Evolutionary conservation across 2,888 invertebrate species (phyloP), one percentile per base, ranked within the genome.

Genomic region (Hydraecia micacea): DNA sequence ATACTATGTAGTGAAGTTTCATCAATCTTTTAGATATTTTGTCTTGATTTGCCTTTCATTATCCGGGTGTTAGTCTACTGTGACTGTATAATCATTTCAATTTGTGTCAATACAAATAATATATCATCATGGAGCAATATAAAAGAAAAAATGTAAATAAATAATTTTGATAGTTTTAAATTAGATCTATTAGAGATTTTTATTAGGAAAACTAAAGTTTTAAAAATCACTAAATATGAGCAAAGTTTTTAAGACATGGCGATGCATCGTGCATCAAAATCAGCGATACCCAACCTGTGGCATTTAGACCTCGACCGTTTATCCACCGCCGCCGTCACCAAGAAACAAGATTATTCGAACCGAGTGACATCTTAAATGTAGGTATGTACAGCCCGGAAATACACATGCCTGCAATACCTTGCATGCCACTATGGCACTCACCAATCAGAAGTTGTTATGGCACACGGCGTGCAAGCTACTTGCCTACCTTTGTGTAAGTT

Each of bases 191-290:
- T 15, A 25, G 60, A 85, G 82, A 83, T 73, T 81, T 55, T 73
- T 32, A 25, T 32, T 52, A 74, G 1, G 71, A 68, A 65, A 68
- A 65, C 60, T 67, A 63, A 9, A n/a, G 32, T 70, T 69, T 69
- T 55, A 62, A 69, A 39, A 85, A 71, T 75, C 28, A 52, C 21
- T 66, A 70, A 49, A 18, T 32, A 81, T 82, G 86, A 82, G 85
- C 85, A 85, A 85, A 63, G 18, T 52, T 81, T 63, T 68, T 81
- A 58, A 81, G 68, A 75, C 25, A 21, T 58, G 32, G 25, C 39
- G 42, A 74, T 71, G 46, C 42, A 60, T 52, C 5, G 28, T 36
- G n/a, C 70, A 62, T 21, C 66, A 39, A 72, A 79, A 65, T 39
- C n/a, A 15, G 32, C 9, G 25, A 77, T 55, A 70, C 39, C 15